Evolutionary conservation across 2,113 vertebrate genomes (phyloP).

Genomic region (Egretta garzetta): DNA sequence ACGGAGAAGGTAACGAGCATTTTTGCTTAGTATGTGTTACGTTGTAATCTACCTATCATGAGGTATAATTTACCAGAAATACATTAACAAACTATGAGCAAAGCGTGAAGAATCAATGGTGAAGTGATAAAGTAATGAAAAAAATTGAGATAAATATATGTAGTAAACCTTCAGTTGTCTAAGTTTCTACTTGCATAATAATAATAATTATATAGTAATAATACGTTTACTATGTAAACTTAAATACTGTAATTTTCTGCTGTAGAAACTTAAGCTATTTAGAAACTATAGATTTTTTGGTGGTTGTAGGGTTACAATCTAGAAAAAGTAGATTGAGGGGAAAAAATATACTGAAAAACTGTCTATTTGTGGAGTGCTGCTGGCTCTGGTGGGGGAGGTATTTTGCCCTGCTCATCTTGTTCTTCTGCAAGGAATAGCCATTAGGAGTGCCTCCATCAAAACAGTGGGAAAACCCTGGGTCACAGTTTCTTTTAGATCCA

Average conservation of each 20-base stretch:
- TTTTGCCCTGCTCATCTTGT: background rate
- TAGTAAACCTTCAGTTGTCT: background rate
- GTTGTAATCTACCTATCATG: background rate
- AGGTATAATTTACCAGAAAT: background rate
- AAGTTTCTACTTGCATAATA: background rate
- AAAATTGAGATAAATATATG: background rate
- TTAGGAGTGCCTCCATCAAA: background rate
- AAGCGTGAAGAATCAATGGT: background rate
- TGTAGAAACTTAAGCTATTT: background rate
- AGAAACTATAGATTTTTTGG: background rate
- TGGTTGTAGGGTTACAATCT: background rate
- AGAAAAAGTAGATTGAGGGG: background rate
- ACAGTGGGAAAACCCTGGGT: background rate
- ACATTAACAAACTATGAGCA: background rate
- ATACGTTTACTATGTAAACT: background rate
- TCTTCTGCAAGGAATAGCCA: background rate
- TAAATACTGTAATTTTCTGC: too few relatives aligned
- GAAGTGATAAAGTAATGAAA: background rate
- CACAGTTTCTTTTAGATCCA: background rate
- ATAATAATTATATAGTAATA: background rate
- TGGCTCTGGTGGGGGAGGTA: background rate
- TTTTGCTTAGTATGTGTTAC: background rate
- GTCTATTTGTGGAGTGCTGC: background rate
- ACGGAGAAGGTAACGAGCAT: background rate
- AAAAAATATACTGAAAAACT: background rate